Conservation (phyloP, 2,113 vertebrate genomes). For the Indri indri region DNA sequence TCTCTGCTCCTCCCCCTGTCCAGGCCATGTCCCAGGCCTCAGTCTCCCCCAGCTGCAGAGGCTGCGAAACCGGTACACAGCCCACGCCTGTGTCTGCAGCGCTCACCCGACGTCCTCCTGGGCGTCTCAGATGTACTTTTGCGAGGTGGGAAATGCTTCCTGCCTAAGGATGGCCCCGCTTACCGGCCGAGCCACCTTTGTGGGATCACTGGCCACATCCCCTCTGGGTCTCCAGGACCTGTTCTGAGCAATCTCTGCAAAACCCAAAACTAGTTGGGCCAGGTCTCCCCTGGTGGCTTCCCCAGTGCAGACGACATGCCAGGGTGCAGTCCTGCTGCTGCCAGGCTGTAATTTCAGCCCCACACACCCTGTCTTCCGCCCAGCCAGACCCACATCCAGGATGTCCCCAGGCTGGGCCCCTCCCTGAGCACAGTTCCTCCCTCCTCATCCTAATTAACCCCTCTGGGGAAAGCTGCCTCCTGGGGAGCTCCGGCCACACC, state of each 20-base stretch:
- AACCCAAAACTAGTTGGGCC: neutral
- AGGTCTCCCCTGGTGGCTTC: neutral
- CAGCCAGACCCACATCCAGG: neutral
- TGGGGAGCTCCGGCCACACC: neutral
- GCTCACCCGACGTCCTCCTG: no score
- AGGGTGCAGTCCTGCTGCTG: neutral
- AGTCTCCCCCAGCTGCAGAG: neutral
- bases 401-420: neutral
- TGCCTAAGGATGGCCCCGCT: no score
- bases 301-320: neutral
- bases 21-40: no score
- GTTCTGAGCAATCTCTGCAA: rapidly evolving
- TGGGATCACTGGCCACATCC: neutral
- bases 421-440: neutral
- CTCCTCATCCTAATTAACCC: neutral
- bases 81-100: neutral
- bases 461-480: neutral
- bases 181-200: neutral
- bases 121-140: neutral
- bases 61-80: no score
- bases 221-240: neutral
- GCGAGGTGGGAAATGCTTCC: no score
- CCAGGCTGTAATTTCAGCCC: neutral
- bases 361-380: neutral
- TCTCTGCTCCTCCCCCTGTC: neutral